Evolutionary conservation across 92 coral and sea anemone species (phyloP).

Genomic region (Montipora capitata): DNA sequence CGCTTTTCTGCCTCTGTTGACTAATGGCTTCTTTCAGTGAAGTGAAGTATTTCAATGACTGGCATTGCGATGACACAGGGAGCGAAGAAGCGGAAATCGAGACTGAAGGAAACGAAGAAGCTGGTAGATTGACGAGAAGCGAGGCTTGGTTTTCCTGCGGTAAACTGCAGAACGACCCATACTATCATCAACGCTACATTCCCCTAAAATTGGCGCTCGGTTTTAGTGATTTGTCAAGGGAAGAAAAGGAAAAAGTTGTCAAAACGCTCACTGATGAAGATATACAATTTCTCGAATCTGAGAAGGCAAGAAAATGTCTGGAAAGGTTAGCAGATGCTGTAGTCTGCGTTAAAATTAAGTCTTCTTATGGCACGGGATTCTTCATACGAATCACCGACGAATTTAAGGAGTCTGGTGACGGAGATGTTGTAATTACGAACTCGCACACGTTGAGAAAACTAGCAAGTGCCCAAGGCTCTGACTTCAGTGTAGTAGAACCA

Average conservation of each 20-base stretch:
- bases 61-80: constrained; percentile 21
- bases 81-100: not conserved
- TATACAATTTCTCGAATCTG: constrained; percentile 20
- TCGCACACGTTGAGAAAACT: constrained; percentile 27
- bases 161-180: constrained; percentile 29
- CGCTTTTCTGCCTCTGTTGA: no score
- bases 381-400: constrained; percentile 2
- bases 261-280: constrained; percentile 42
- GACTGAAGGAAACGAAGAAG: constrained; percentile 43
- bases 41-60: constrained; percentile 27
- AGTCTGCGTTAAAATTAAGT: constrained; percentile 12
- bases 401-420: no score
- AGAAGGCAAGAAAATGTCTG: constrained; percentile 27
- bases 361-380: constrained; percentile 20
- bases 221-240: constrained; percentile 23
- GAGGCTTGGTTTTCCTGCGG: constrained; percentile 51
- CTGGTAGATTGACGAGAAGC: constrained; percentile 29
- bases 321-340: constrained; percentile 24
- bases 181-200: constrained; percentile 57
- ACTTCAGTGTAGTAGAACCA: constrained; percentile 37
- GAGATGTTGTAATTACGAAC: constrained; percentile 43
- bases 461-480: constrained; percentile 27
- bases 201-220: constrained; percentile 37
- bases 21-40: constrained; percentile 26
- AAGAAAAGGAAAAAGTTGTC: constrained; percentile 25